Base-by-base conservation (phyloP, 2,888 invertebrate genomes). In the Oscheius myriophilus region DNA sequence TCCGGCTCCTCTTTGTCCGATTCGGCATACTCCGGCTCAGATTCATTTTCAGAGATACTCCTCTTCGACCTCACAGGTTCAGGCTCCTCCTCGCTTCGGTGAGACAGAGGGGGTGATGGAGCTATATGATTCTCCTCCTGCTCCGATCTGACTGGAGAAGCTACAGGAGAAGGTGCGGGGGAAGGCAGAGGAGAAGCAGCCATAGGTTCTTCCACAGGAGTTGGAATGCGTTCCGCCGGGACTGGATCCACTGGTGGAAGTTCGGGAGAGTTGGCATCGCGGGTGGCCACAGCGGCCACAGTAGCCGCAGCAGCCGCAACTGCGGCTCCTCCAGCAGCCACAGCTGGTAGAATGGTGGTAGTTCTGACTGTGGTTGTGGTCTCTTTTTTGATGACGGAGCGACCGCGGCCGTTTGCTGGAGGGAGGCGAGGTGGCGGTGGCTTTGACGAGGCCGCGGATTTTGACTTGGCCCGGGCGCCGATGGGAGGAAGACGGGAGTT, bases 401-500 rank as follows among this genome's bases (percentile, higher is more conserved):
- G 71, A 18, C 72, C 73, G 33, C 76, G 70, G 18, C 61, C 53
- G 23, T 72, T 70, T 12, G 76, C 67, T 12, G 70, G 70, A 25
- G 73, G 73, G 54, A 51, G 67, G 49, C 61, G 61, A 25, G 61
- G 49, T 51, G 58, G 57, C 25, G 58, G 67, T 46, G 23, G 70
- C 57, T 43, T 67, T 52, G 18, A 67, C 57, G 3, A 58, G 59
- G 69, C 54, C 46, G 71, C 25, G 49, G 67, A 41, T 62, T 43
- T 51, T 18, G 62, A 57, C 26, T 63, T 62, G 9, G 49, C 51
- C n/a, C 69, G 52, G 39, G 49, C 26, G 21, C 51, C 33, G 26
- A 79, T 77, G 6, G 75, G 76, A 54, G 79, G 79, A 11, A 79
- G 73, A 42, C 77, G 75, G n/a, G 73, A 55, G 55, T 72, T 73